Conservation (phyloP, 1,140 invertebrate genomes). For the Drosophila sulfurigaster region DNA sequence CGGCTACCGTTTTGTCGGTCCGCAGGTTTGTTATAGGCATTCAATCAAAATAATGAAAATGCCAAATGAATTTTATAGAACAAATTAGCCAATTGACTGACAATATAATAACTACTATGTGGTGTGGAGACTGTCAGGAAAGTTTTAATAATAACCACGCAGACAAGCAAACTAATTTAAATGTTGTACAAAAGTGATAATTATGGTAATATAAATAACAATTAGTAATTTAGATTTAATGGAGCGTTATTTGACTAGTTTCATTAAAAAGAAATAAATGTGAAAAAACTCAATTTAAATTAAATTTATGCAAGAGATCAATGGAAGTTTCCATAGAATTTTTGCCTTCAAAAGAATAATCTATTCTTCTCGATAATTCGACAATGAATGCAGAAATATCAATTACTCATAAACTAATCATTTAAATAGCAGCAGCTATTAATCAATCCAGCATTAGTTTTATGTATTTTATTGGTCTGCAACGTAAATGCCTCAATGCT, state of each 20-base stretch:
- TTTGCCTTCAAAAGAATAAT: too few species aligned
- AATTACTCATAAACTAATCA: too few species aligned
- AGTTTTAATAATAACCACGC: conserved; percentile 19
- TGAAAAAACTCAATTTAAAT: too few species aligned
- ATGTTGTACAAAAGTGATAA: conserved; percentile 16
- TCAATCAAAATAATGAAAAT: conserved; percentile 71
- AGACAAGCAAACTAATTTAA: conserved; percentile 21
- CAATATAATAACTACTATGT: conserved; percentile 19
- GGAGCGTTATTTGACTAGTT: background rate
- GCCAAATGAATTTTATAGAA: conserved; percentile 39
- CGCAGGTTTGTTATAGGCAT: conserved; percentile 46
- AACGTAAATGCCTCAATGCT: background rate
- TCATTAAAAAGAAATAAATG: background rate
- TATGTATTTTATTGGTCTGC: background rate
- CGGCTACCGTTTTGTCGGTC: background rate
- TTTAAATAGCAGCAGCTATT: too few species aligned
- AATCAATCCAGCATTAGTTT: too few species aligned
- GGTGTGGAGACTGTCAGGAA: conserved; percentile 9
- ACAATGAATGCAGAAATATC: too few species aligned
- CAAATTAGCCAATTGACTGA: conserved; percentile 46
- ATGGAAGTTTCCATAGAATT: too few species aligned
- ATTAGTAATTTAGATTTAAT: conserved; percentile 23
- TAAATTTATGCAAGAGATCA: too few species aligned
- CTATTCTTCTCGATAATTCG: too few species aligned
- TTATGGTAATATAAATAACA: conserved; percentile 17